Conservation (phyloP, 2,888 invertebrate species). For the Acheta domesticus region DNA sequence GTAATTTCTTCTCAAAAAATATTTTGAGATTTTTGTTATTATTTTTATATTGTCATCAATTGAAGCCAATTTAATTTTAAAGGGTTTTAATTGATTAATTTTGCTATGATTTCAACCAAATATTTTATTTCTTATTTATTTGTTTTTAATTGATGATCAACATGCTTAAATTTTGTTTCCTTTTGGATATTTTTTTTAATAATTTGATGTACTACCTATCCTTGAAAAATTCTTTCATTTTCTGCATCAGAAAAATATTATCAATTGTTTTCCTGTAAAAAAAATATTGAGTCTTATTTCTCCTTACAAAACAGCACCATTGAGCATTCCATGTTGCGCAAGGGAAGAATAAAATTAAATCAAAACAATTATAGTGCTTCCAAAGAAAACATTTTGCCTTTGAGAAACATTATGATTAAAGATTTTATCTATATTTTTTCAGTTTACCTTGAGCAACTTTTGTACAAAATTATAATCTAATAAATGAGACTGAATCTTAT, state of each 20-base stretch:
- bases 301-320: neutral
- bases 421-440: too few relatives aligned
- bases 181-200: neutral
- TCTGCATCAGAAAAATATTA: too few relatives aligned
- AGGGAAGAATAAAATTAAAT: too few relatives aligned
- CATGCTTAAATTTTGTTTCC: neutral
- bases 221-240: neutral
- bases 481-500: too few relatives aligned
- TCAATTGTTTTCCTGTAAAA: too few relatives aligned
- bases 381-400: too few relatives aligned
- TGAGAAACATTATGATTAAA: too few relatives aligned
- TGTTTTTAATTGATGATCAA: neutral
- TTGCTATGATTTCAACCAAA: neutral
- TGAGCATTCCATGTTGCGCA: neutral
- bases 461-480: too few relatives aligned
- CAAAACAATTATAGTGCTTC: too few relatives aligned
- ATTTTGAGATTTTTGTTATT: neutral
- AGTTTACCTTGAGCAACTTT: too few relatives aligned
- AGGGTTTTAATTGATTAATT: neutral
- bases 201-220: neutral
- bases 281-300: neutral
- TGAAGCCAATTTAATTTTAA: neutral
- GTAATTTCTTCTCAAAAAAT: neutral
- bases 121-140: conserved; percentile 18
- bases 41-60: neutral